Evolutionary conservation across 2,113 vertebrate species (phyloP).

Genomic region (Ochotona princeps): DNA sequence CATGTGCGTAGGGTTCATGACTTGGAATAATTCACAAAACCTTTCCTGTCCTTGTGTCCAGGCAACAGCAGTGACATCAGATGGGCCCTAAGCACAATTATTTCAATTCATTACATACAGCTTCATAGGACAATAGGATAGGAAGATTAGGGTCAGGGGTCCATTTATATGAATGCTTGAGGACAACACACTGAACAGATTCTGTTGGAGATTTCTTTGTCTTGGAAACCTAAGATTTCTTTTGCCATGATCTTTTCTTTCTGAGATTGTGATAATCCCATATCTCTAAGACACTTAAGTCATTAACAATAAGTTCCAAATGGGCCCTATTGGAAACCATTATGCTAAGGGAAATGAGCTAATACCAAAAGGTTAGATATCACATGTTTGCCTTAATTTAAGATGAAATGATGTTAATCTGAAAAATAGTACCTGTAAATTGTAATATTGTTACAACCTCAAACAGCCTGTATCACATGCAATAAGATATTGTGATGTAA

Average conservation of each 20-base stretch:
- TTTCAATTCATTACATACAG: not conserved
- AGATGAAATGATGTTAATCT: no score
- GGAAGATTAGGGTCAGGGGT: not conserved
- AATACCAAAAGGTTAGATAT: no score
- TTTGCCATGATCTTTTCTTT: not conserved
- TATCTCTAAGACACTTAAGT: conserved; percentile 32
- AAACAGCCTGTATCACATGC: no score
- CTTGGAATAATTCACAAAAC: not conserved
- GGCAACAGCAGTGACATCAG: not conserved
- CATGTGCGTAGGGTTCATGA: not conserved
- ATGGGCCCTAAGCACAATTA: not conserved
- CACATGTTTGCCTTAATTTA: no score
- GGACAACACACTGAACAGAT: not conserved
- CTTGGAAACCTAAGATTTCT: conserved; percentile 19
- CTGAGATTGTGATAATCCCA: not conserved
- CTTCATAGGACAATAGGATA: not conserved
- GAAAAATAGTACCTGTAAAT: no score
- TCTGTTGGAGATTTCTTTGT: not conserved
- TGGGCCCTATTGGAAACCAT: no score
- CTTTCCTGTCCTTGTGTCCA: not conserved
- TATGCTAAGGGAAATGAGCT: no score
- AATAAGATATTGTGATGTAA: no score
- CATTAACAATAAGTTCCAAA: not conserved
- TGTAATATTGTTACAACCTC: no score
- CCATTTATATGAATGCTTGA: not conserved